Evolutionary conservation across 2,113 vertebrate species (phyloP), one percentile per base, ranked within the genome.

Genomic region (Chiloscyllium plagiosum): DNA sequence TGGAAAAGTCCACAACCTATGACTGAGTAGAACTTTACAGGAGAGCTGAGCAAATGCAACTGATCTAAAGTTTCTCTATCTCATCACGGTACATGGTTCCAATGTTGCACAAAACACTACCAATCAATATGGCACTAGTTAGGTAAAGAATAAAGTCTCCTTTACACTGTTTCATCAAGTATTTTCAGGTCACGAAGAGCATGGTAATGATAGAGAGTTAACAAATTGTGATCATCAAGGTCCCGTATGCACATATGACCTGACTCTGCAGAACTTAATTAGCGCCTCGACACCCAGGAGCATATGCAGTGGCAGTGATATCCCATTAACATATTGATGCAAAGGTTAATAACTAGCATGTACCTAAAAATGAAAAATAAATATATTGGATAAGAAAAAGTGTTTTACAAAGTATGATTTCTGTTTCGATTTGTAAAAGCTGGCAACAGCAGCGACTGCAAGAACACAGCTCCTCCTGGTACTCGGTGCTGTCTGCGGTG

Each of bases 211-310:
- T 47, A 3, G 2, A 83, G 37, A 42, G 37, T 47, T 42, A 42
- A 17, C 13, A 6, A 83, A 83, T 47, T 83, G n/a, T 83, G n/a
- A 42, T 19, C 33, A 83, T 83, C 78, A 83, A 83, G 15, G 17
- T 42, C n/a, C n/a, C n/a, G 37, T 4, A 42, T 17, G 37, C 78
- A 15, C 19, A 13, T 83, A 42, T 20, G n/a, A 83, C 42, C n/a
- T 83, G 78, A 83, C 78, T 83, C 19, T 83, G n/a, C n/a, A 83
- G 15, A 80, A 83, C 37, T 83, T 83, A 83, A 83, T 83, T 83
- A 83, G 78, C 78, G 37, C 15, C n/a, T 17, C 20, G 17, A 4
- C 3, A 83, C 56, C 7, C 7, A 61, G 56, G 56, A 61, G 56
- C 56, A 61, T 12, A 61, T 61, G 56, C 56, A 61, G 56, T 61